A percentile compares a stretch with the other conserved stretches of the same genome.
These are phyloP conservation scores for Natrix natrix DNA, from an alignment of 2,797 vertebrate genomes.

Conservation along the genomic window DNA sequence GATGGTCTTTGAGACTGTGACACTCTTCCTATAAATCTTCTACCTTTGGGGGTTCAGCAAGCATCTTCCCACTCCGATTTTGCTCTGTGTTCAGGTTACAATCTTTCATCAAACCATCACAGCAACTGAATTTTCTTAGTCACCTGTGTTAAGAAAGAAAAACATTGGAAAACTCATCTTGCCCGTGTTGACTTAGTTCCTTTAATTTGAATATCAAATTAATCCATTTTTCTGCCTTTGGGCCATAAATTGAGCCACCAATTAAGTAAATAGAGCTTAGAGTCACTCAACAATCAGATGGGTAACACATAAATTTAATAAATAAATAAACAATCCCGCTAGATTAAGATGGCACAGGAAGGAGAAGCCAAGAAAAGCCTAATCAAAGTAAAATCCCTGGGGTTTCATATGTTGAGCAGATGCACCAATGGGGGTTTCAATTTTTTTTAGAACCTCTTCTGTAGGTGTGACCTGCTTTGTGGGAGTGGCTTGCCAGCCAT, in stretches of 20 bases:
- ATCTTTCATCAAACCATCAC: background rate
- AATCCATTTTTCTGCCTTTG: background rate
- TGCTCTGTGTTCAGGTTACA: background rate
- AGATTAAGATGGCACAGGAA: background rate
- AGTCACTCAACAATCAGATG: background rate
- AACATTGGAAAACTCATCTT: background rate
- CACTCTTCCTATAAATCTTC: background rate
- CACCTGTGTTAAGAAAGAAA: background rate
- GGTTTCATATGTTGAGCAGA: background rate
- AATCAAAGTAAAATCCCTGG: background rate
- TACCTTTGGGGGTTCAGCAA: background rate
- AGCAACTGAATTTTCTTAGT: background rate
- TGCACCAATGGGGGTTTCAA: background rate
- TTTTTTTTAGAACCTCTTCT: too few relatives aligned
- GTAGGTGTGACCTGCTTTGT: too few relatives aligned
- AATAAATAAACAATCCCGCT: background rate
- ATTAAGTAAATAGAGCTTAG: background rate
- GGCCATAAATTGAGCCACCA: background rate
- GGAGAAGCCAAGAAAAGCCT: background rate
- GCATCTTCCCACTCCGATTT: background rate
- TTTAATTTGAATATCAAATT: background rate
- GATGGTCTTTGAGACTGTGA: background rate
- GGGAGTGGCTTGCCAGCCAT: too few relatives aligned
- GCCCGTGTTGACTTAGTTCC: background rate
- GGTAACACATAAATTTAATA: background rate